Conservation (phyloP, 2,113 vertebrate genomes). For the Crotalus viridis region DNA sequence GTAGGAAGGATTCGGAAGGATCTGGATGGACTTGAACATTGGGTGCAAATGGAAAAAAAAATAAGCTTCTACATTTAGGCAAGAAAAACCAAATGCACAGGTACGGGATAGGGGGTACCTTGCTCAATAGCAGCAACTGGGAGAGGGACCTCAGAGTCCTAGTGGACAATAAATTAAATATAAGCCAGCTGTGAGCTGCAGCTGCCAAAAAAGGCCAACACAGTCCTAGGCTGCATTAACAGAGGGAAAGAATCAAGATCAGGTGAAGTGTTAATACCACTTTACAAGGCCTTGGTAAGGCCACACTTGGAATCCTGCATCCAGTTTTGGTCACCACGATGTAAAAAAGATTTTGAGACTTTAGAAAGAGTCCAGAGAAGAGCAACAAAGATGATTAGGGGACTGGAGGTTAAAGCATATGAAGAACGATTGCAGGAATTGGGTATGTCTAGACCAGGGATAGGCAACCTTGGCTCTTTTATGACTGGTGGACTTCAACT, state of each 20-base stretch:
- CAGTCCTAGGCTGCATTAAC: background rate
- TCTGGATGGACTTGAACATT: background rate
- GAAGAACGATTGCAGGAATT: too few species aligned
- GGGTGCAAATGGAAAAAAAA: background rate
- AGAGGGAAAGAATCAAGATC: too few species aligned
- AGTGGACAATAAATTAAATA: accelerated
- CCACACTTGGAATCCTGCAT: background rate
- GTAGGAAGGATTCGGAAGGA: background rate
- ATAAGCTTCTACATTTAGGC: background rate
- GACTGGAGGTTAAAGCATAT: too few species aligned
- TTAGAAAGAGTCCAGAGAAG: too few species aligned
- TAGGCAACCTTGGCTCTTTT: too few species aligned
- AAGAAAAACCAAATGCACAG: background rate
- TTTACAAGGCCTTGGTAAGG: too few species aligned
- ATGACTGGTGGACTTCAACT: too few species aligned
- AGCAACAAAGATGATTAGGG: too few species aligned
- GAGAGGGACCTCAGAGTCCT: background rate
- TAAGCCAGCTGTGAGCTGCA: background rate
- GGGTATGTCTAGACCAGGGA: too few species aligned
- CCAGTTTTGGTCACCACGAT: background rate
- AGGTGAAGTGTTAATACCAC: too few species aligned
- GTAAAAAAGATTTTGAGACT: background rate
- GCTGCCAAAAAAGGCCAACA: background rate
- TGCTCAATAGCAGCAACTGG: background rate
- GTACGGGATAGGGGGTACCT: background rate